Base-by-base conservation (phyloP, 2,113 vertebrate genomes). In the Corydoras maculifer region DNA sequence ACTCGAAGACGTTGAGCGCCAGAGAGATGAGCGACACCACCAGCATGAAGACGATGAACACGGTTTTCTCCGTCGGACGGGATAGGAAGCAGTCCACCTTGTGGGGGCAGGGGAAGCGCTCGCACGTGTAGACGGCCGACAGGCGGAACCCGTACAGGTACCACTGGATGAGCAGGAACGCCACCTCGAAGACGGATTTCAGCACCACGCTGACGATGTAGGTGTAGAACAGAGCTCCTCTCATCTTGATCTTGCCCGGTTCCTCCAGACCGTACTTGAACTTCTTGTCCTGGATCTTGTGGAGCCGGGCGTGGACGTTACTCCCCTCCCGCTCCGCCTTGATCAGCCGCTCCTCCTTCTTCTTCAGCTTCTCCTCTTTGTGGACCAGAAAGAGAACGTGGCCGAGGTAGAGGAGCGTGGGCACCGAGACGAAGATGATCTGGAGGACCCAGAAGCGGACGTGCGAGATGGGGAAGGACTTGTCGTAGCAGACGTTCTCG, bases 11-110 rank as follows among this genome's bases (percentile, higher is more conserved):
- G 29, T 94, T 94, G 74, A 94, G 79, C 59, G 82, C 86, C 6
- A 94, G 88, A 11, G 93, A 94, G 35, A 92, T 90, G 62, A 94
- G 75, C 9, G 92, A 94, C 30, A 94, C 93, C 0, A 94, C 91
- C 70, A 94, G 76, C 93, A 94, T 94, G 84, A 94, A 94, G 77
- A 92, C 82, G 79, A 94, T 94, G 82, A 94, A 94, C 76, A 94
- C 90, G 31, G 92, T 94, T 80, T 94, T 94, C 85, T 94, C 93
- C 0, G 93, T 94, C 61, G 93, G 93, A 13, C 92, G 91, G 2
- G 93, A 94, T 48, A 94, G 91, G 88, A 94, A 94, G 70, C 93
- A 94, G 87, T 94, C 93, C 53, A 93, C 90, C 66, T 87, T 85
- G 70, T 94, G 93, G 0, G 93, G 93, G 85, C 93, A 94, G 0